A percentile compares a stretch with the other conserved stretches of the same genome.
Evolutionary conservation across 2,888 invertebrate species (phyloP).

Genomic region (Synergus japonicus): DNA sequence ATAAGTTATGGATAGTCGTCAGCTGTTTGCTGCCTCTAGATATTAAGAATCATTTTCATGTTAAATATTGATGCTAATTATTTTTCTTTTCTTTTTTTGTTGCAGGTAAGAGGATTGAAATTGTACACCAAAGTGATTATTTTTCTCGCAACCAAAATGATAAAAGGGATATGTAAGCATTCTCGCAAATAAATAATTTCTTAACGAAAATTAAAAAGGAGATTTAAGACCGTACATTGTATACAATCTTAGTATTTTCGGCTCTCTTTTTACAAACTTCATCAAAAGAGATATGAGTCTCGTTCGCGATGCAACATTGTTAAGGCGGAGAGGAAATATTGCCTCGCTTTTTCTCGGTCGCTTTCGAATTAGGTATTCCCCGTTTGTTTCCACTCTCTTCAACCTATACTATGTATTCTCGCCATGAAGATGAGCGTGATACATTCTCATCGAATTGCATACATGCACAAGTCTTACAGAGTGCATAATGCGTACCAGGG

Average conservation of each 20-base stretch:
- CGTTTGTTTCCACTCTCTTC: neutral
- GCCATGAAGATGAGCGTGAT: neutral
- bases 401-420: neutral
- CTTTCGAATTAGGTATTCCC: neutral
- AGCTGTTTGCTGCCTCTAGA: neutral
- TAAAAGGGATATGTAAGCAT: neutral
- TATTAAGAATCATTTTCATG: too few species aligned
- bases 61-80: neutral
- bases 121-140: neutral
- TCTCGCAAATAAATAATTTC: neutral
- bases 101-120: slow-evolving; percentile 10
- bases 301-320: neutral
- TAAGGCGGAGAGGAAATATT: neutral
- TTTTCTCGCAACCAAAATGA: neutral
- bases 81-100: neutral
- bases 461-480: slow-evolving; percentile 40
- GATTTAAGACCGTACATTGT: neutral
- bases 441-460: slow-evolving; percentile 20
- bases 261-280: neutral
- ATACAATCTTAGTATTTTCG: neutral
- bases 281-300: neutral
- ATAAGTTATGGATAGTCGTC: neutral
- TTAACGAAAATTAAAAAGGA: neutral
- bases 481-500: slow-evolving; percentile 55
- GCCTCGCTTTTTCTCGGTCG: neutral